Evolutionary conservation across 2,113 vertebrate genomes (phyloP).

Genomic region (Paradisaea rubra): DNA sequence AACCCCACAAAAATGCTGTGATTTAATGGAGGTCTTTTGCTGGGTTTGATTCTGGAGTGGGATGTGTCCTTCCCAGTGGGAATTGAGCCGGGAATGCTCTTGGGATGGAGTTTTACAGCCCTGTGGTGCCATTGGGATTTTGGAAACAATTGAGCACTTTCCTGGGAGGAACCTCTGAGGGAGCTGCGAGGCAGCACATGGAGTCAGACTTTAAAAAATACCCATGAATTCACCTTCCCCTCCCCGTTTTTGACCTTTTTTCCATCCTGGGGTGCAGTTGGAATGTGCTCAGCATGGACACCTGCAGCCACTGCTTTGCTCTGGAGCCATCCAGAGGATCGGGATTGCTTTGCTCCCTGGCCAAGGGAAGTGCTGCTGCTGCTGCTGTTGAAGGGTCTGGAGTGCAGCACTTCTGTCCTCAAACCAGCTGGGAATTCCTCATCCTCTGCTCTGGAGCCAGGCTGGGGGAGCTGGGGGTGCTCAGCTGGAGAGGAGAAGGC

Average conservation of each 20-base stretch:
- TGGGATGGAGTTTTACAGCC: background rate
- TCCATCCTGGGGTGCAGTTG: background rate
- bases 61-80: background rate
- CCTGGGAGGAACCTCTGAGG: background rate
- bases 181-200: background rate
- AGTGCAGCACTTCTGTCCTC: background rate
- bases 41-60: background rate
- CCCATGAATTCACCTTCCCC: background rate
- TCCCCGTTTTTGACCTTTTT: background rate
- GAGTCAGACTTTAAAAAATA: background rate
- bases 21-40: background rate
- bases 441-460: background rate
- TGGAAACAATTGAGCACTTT: too few relatives aligned
- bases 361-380: background rate
- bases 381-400: background rate
- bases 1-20: too few relatives aligned
- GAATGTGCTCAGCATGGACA: background rate
- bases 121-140: rapidly evolving
- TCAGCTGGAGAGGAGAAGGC: background rate
- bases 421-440: background rate
- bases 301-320: background rate
- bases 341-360: background rate
- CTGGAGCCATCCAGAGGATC: background rate
- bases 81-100: background rate
- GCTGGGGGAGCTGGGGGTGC: background rate